Base-by-base conservation (phyloP, 2,888 invertebrate genomes). In the Andrena marginata region DNA sequence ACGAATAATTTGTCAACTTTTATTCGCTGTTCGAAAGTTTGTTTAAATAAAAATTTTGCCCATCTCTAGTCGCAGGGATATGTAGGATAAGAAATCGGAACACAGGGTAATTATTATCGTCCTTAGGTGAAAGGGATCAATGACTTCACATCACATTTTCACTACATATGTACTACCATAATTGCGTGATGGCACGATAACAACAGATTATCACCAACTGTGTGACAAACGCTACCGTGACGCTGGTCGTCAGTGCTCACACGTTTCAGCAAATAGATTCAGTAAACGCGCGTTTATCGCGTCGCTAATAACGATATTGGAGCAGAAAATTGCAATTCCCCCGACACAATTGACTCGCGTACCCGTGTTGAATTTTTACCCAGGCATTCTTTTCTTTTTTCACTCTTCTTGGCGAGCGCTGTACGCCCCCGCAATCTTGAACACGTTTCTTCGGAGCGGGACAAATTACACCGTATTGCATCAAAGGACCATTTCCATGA, bases 241-340 rank as follows among this genome's bases (percentile, higher is more conserved):
- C n/a, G 20, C 20, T 20, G 20, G 51, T 51, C 51, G n/a, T 51
- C 51, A 51, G 51, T 51, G 20, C 20, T n/a, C 51, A 2, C 51
- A 2, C 51, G 20, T 51, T 51, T 20, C 51, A 51, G 51, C 51
- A 51, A 51, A 51, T 51, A 51, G 51, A 20, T 8, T 20, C 20
- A 20, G 20, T 20, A 20, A 51, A 20, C 51, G 20, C 7, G 8
- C 7, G 51, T 20, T 51, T 51, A 51, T 51, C 51, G 51, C 51
- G 20, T 10, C 23, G 56, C 23, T 26, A 20, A 56, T 10, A 26
- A 56, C 20, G 23, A 56, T 23, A 56, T 26, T 26, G 56, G 20
- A 56, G 56, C 23, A 56, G 56, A 26, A 56, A 26, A 23, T 56
- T 56, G 20, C 56, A 56, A 56, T 56, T 56, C 56, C 56, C 23